Conservation (phyloP, 2,888 invertebrate species). For the Conchocele bisecta region DNA sequence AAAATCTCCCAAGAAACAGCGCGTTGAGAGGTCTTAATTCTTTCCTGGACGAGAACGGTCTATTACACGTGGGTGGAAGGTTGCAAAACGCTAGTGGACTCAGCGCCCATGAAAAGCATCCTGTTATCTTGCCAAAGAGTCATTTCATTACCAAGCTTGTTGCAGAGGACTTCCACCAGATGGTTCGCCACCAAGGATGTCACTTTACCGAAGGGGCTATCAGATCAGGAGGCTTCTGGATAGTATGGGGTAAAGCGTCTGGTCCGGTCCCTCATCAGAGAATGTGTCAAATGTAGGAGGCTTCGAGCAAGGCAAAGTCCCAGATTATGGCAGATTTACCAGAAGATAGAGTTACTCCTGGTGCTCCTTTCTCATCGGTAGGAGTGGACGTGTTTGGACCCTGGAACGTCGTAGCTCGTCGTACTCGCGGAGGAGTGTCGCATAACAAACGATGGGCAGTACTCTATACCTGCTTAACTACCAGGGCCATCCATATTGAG, state of each 20-base stretch:
- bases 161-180: background rate
- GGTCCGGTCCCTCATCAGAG: background rate
- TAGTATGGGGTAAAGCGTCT: conserved; percentile 10
- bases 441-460: conserved; percentile 43
- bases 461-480: conserved; percentile 44
- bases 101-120: too few species aligned
- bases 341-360: conserved; percentile 6
- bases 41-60: too few species aligned
- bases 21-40: too few species aligned
- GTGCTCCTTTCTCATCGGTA: conserved; percentile 20
- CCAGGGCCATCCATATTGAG: conserved; percentile 47
- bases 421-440: conserved; percentile 23
- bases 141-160: background rate
- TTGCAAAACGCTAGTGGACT: too few species aligned
- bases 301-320: background rate
- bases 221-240: conserved; percentile 11
- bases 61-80: too few species aligned
- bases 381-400: conserved; percentile 31
- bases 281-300: conserved; percentile 34
- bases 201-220: conserved; percentile 25
- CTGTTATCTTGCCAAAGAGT: too few species aligned
- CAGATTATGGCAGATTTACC: conserved; percentile 51
- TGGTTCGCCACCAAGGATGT: conserved; percentile 18
- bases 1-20: too few species aligned
- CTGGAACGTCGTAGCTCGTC: conserved; percentile 27